Percentiles rank a stretch among this genome's conserved stretches.
Conservation (phyloP, 1,140 invertebrate genomes). For the Drosophila busckii region DNA sequence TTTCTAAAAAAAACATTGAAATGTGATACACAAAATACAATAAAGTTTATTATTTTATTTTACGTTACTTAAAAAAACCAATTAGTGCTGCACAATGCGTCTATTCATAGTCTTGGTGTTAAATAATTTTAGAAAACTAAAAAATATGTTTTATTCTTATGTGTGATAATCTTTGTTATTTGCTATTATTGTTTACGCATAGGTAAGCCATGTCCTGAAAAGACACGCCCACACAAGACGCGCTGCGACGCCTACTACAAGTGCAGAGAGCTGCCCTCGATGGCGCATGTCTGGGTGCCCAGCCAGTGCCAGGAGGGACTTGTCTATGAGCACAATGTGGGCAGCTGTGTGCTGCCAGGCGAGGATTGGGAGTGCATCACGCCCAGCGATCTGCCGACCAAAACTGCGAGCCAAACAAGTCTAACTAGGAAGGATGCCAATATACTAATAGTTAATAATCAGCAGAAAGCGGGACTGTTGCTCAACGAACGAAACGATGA, state of each 20-base stretch:
- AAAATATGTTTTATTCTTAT: constrained; percentile 1
- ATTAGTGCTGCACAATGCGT: too few species aligned
- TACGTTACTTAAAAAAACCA: too few species aligned
- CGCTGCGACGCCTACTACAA: constrained; percentile 80
- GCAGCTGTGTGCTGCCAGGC: constrained; percentile 79
- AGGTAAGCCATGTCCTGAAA: constrained; percentile 79
- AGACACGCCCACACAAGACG: constrained; percentile 79
- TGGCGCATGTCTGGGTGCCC: constrained; percentile 80
- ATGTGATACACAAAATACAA: background rate
- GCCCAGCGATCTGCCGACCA: constrained; percentile 31
- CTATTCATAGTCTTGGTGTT: too few species aligned
- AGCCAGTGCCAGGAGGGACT: constrained; percentile 80
- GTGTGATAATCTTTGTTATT: background rate
- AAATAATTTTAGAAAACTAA: background rate
- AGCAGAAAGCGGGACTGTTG: constrained; percentile 30
- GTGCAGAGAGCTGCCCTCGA: constrained; percentile 79
- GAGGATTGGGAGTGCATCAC: constrained; percentile 79
- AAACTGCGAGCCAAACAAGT: background rate
- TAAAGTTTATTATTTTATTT: too few species aligned
- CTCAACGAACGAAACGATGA: constrained; percentile 36
- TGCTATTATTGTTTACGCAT: background rate
- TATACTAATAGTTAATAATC: constrained; percentile 55
- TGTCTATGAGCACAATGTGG: constrained; percentile 79
- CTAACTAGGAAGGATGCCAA: constrained; percentile 36
- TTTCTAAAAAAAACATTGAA: background rate